Percentiles rank a stretch among this genome's conserved stretches.
These are phyloP conservation scores for Arizona elegans DNA, from an alignment of 2,113 vertebrate species.

Conservation along the genomic window DNA sequence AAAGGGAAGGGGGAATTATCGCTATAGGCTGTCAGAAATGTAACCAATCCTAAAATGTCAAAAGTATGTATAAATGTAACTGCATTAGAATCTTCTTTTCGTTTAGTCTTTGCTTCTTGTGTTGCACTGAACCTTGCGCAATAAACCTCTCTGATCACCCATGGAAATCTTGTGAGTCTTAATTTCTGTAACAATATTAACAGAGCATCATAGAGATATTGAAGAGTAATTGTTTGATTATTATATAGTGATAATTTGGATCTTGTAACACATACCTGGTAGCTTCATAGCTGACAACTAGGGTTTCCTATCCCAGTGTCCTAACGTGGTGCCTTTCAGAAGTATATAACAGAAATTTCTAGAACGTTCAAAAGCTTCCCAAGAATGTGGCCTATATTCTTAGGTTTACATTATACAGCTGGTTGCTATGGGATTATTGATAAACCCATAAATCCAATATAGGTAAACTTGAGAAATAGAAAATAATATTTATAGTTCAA, in stretches of 20 bases:
- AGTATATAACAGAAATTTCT: background rate
- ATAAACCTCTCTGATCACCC: too few relatives aligned
- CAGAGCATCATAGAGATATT: background rate
- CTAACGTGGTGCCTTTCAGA: background rate
- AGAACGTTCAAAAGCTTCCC: background rate
- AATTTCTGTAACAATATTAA: background rate
- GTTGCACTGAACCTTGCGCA: too few relatives aligned
- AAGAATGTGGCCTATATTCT: background rate
- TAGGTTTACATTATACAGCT: background rate
- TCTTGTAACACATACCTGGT: background rate
- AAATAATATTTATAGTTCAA: background rate
- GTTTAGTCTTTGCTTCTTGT: too few relatives aligned
- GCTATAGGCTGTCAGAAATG: too few relatives aligned
- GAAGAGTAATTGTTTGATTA: background rate
- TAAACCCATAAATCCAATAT: background rate
- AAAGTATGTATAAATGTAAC: too few relatives aligned
- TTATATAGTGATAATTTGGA: background rate
- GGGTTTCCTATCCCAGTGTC: background rate
- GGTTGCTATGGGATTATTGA: background rate
- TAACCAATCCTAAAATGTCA: too few relatives aligned
- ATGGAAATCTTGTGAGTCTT: too few relatives aligned
- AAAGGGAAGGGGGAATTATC: too few relatives aligned
- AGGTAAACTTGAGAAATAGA: background rate
- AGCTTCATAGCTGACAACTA: background rate
- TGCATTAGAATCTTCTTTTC: too few relatives aligned